Conservation (phyloP, 2,888 invertebrate genomes). For the Dryobota labecula region DNA sequence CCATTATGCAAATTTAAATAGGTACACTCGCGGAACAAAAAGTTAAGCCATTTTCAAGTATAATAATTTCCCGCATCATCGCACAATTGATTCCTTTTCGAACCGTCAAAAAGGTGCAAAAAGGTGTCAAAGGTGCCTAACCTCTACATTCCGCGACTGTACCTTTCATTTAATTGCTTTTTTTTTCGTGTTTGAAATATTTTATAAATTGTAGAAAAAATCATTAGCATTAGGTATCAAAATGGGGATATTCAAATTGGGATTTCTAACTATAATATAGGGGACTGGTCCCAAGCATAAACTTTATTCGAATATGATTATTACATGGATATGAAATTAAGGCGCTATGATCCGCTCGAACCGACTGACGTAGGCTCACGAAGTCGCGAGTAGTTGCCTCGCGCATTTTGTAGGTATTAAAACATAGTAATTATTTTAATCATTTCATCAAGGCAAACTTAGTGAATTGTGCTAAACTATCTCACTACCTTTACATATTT, state of each 20-base stretch:
- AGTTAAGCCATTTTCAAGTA: not conserved
- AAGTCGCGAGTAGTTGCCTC: no score
- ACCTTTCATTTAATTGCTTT: constrained; percentile 34
- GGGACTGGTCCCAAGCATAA: constrained; percentile 47
- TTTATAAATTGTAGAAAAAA: constrained; percentile 23
- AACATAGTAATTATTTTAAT: no score
- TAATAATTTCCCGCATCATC: not conserved
- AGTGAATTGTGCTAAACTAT: no score
- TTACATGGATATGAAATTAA: constrained; percentile 30
- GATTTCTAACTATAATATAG: constrained; percentile 6
- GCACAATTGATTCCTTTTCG: not conserved
- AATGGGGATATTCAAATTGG: constrained; percentile 22
- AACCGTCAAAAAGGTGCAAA: no score
- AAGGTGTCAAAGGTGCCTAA: no score
- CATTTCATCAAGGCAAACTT: no score
- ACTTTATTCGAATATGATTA: constrained; percentile 38
- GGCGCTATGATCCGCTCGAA: no score
- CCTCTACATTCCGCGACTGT: not conserved
- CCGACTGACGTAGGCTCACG: no score
- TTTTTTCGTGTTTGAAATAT: constrained; percentile 21
- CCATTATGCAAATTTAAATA: constrained; percentile 55
- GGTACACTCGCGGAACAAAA: not conserved
- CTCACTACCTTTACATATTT: no score
- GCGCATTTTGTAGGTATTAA: no score
- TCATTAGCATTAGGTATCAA: constrained; percentile 36